Base-by-base conservation (phyloP, 2,797 vertebrate genomes). In the Pipistrellus kuhlii region DNA sequence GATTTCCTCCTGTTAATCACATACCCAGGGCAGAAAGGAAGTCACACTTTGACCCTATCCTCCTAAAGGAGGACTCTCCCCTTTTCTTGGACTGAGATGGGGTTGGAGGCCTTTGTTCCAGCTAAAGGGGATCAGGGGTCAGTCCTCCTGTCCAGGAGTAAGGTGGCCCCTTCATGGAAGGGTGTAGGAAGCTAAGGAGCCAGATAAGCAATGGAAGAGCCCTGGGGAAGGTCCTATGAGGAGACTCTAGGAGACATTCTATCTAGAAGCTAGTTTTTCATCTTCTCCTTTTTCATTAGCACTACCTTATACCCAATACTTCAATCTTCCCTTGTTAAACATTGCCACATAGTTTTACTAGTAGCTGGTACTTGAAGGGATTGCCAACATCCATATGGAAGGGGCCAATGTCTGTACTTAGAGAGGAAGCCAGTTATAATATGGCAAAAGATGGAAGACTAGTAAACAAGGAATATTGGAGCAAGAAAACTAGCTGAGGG, bases 321-420 rank as follows among this genome's bases (percentile, higher is more conserved):
- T 95, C n/a, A 41, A 35, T 76, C 68, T 59, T 15, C 8, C 32
- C 94, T 77, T 69, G 53, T 73, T 92, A 85, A 27, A 44, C n/a
- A 18, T 35, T 27, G 53, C 64, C 76, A 8, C 8, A 15, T 38
- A 57, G 38, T 76, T 59, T 80, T 17, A 55, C 53, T 23, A 55
- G 53, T 55, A 85, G 71, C 8, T 48, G n/a, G 21, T 57, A 59
- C 8, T 53, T 82, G 30, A 46, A 90, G 35, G 13, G n/a, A 83
- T 57, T 66, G 21, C 20, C 72, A 20, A 0, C 18, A 18, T 30
- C 57, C 17, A 5, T 20, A 12, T 25, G 8, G 53, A 66, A 94
- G 51, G 41, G 17, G 14, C 20, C 88, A 71, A 5, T 38, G 48
- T 73, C 32, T 66, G 18, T 44, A 69, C n/a, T 41, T 32, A 46